Conservation (phyloP, 2,888 invertebrate species). For the Belgica antarctica region DNA sequence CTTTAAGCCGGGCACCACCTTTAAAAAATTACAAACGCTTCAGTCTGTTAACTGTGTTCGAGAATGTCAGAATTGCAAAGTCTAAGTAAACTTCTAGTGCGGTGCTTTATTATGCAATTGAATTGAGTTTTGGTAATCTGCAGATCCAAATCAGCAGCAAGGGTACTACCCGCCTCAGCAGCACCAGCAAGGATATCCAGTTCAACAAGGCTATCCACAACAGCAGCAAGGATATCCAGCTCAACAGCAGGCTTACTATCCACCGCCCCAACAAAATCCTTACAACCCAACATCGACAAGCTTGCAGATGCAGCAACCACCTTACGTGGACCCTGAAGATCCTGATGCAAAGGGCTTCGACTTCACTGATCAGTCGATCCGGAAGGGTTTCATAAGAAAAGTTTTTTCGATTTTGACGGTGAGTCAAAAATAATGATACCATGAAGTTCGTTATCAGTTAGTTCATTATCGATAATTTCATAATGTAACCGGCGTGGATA, state of each 20-base stretch:
- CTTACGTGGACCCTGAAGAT: conserved; percentile 49
- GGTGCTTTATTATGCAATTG: neutral
- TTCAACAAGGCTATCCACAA: neutral
- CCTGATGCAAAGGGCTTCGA: conserved; percentile 53
- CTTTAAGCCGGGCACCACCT: neutral
- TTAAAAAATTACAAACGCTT: neutral
- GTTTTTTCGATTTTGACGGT: conserved; percentile 55
- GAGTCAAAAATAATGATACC: conserved; percentile 45
- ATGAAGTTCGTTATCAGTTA: neutral
- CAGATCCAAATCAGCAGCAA: conserved; percentile 35
- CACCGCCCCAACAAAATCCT: neutral
- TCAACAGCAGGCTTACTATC: neutral
- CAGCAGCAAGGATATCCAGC: neutral
- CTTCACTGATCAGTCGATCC: conserved; percentile 53
- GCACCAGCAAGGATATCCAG: neutral
- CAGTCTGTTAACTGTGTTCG: neutral
- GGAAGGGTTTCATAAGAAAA: conserved; percentile 54
- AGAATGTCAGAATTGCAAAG: conserved; percentile 25
- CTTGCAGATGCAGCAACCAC: neutral
- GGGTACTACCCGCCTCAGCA: neutral
- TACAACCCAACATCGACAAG: neutral
- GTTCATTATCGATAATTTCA: neutral
- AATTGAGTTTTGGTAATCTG: neutral
- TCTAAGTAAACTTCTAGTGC: conserved; percentile 13
- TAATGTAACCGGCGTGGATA: neutral